A percentile compares a stretch with the other conserved stretches of the same genome.
Evolutionary conservation across 2,797 vertebrate genomes (phyloP).

Genomic region (Oryzias dopingdopingensis): DNA sequence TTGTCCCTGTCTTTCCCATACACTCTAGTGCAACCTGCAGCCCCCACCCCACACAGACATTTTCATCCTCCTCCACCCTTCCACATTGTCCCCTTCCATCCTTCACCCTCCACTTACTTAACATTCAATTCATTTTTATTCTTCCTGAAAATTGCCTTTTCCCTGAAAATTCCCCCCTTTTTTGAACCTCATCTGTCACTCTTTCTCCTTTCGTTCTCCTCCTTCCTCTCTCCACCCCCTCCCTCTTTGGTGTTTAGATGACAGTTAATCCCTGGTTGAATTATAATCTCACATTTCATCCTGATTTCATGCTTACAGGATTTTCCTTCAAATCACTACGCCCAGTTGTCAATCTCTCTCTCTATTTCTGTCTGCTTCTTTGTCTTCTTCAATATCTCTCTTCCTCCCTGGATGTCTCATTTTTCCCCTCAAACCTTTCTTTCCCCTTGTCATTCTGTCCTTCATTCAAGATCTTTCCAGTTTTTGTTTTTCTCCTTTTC

Average conservation of each 20-base stretch:
- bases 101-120: background rate
- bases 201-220: slow-evolving; percentile 48
- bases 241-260: slow-evolving; percentile 71
- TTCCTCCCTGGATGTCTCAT: slow-evolving; percentile 9
- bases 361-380: slow-evolving; percentile 54
- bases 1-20: background rate
- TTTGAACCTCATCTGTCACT: slow-evolving; percentile 14
- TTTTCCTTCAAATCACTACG: slow-evolving; percentile 82
- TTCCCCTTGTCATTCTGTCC: too few relatives aligned
- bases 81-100: slow-evolving; percentile 4
- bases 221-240: slow-evolving; percentile 7
- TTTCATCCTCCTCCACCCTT: background rate
- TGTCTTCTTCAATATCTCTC: slow-evolving; percentile 48
- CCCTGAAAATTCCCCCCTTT: background rate
- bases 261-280: slow-evolving; percentile 85
- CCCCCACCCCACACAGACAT: background rate
- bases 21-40: background rate
- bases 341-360: slow-evolving; percentile 80
- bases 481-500: too few relatives aligned
- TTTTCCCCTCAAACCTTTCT: too few relatives aligned
- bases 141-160: background rate
- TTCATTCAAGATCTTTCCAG: too few relatives aligned
- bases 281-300: slow-evolving; percentile 94
- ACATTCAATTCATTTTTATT: background rate
- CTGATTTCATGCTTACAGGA: slow-evolving; percentile 88